phyloP scores from a whole-genome alignment of 2,888 invertebrate genomes.

The Plebejus anna region DNA sequence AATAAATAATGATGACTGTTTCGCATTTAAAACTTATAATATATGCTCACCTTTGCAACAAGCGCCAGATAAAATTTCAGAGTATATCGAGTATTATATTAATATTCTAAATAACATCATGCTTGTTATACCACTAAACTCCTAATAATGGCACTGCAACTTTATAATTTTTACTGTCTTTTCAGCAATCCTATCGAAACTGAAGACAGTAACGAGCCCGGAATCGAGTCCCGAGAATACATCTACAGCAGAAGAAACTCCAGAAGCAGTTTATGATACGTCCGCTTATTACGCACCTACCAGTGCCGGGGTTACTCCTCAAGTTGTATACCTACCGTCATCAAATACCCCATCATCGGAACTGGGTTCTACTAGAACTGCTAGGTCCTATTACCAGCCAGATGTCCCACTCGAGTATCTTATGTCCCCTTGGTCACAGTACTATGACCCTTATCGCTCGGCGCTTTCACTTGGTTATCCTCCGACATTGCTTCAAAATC shows the following conservation, averaged over 20 bases:
- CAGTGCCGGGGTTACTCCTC: conserved; percentile 34
- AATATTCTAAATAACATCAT: neutral
- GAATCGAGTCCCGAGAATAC: conserved; percentile 17
- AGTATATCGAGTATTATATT: no score
- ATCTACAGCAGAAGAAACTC: conserved; percentile 13
- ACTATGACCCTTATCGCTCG: conserved; percentile 29
- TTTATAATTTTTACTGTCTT: conserved; percentile 27
- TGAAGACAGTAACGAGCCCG: conserved; percentile 25
- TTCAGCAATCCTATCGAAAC: conserved; percentile 33
- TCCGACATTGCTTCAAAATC: neutral
- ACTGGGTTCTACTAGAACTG: conserved; percentile 32
- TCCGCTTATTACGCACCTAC: conserved; percentile 16
- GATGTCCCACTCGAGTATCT: conserved; percentile 33
- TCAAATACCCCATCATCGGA: conserved; percentile 43
- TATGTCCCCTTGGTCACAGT: conserved; percentile 30
- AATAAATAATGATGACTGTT: neutral
- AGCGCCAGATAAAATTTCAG: no score
- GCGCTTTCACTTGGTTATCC: neutral
- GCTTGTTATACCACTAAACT: neutral
- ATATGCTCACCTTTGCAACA: neutral
- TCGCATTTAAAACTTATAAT: neutral
- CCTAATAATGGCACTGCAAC: neutral
- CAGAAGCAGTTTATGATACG: conserved; percentile 18
- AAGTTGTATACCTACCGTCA: conserved; percentile 51
- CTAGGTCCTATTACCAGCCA: conserved; percentile 29